Conservation (phyloP, 2,113 vertebrate species). For the Grammomys surdaster region DNA sequence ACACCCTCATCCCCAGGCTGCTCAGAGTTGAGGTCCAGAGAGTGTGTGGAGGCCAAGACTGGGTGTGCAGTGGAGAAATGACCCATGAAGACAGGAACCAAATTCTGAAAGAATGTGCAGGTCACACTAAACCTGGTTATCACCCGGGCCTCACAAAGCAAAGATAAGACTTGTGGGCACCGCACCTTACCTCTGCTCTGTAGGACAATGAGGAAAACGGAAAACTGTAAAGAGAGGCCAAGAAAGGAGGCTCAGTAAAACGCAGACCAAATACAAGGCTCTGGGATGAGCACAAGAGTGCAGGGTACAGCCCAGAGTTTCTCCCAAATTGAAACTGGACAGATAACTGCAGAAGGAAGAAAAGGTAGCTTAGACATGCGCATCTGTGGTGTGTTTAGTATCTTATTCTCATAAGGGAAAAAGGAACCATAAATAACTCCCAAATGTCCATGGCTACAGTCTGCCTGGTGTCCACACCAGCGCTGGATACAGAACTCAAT, state of each 20-base stretch:
- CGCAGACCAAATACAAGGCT: background rate
- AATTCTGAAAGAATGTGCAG: background rate
- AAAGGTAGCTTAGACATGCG: background rate
- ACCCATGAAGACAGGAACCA: background rate
- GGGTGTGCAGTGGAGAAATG: background rate
- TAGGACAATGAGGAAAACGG: background rate
- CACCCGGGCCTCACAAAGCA: background rate
- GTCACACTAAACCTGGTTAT: background rate
- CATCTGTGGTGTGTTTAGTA: background rate
- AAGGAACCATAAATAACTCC: slow-evolving; percentile 47
- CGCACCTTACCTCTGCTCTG: background rate
- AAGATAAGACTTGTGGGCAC: background rate
- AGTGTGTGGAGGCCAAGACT: background rate
- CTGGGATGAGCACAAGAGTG: background rate
- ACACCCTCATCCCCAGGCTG: background rate
- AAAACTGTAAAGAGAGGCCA: background rate
- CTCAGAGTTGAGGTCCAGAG: background rate
- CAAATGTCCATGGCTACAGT: background rate
- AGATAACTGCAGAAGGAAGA: background rate
- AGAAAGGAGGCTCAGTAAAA: background rate
- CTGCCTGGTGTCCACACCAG: background rate
- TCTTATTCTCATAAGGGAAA: background rate
- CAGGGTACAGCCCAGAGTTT: background rate
- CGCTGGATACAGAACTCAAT: background rate
- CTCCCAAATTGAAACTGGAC: background rate